Conservation (phyloP, 53 echinoderm and acorn worm genomes). For the Henricia sp. region DNA sequence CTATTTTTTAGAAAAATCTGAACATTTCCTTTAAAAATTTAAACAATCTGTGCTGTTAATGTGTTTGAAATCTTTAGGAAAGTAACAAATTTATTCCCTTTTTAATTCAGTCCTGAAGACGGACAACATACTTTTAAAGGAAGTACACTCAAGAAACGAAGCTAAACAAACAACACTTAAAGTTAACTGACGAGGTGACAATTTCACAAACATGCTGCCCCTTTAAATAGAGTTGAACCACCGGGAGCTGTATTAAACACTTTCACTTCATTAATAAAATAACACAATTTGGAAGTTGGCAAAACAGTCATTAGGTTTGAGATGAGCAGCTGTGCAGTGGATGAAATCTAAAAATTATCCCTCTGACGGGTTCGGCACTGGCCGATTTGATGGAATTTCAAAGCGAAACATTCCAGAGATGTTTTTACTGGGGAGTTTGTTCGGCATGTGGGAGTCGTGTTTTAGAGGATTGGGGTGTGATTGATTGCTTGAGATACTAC, state of each 20-base stretch:
- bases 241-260: not conserved
- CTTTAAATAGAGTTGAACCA: not conserved
- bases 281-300: slow-evolving; percentile 2
- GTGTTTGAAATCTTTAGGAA: no score
- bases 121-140: no score
- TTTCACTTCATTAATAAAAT: slow-evolving; percentile 20
- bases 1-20: no score
- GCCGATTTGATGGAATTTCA: slow-evolving; percentile 5
- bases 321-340: slow-evolving; percentile 14
- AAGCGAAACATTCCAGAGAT: slow-evolving; percentile 32
- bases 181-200: no score
- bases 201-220: not conserved
- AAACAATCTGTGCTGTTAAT: no score
- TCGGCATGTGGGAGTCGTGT: slow-evolving; percentile 19
- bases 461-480: slow-evolving; percentile 21
- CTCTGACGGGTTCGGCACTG: not conserved
- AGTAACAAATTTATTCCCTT: no score
- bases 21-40: no score
- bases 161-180: no score
- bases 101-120: no score
- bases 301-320: slow-evolving; percentile 27
- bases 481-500: no score
- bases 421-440: slow-evolving; percentile 36
- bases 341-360: slow-evolving; percentile 12
- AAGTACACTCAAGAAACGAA: no score